Evolutionary conservation across 2,888 invertebrate species (phyloP), one percentile per base, ranked within the genome.

Genomic region (Epirrhoe tristata): DNA sequence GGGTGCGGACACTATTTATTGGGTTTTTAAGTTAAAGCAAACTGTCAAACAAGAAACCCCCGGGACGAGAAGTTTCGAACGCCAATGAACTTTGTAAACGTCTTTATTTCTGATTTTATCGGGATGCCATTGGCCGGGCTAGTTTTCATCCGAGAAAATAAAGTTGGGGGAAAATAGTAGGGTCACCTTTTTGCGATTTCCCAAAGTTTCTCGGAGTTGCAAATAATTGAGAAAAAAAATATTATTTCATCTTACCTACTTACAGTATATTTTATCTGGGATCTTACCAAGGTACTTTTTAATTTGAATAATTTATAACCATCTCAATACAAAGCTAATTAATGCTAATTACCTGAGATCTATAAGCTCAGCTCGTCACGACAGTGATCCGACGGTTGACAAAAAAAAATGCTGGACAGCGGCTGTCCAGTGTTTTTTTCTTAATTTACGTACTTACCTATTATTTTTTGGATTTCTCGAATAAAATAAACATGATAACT

Each of bases 1-100:
- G 84, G 82, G 71, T 68, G 69, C 84, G 85, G 85, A 84, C 85
- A 87, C 88, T 89, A 88, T 87, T 88, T 89, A 88, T 86, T 87
- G 85, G 86, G 82, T 88, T 86, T 74, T 83, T 84, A 86, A 86
- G 84, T 87, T 86, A 83, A 85, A 85, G 83, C 82, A 81, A 89
- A 88, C 88, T 90, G 88, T 88, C 89, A 86, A 88, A 89, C 84
- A 83, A 86, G 78, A 78, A 75, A 67, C 83, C 83, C 82, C 65
- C 58, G 86, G 86, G 87, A 84, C 66, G 72, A 58, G 58, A 84
- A 87, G 83, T 89, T 89, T 76, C 78, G 74, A 82, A 83, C 80
- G 80, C 79, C 80, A 79, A 74, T 77, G 76, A 86, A 90, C 78
- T 90, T 87, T 78, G 71, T 78, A 81, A 81, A 87, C 84, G 83